Evolutionary conservation across 2,888 invertebrate species (phyloP), one percentile per base, ranked within the genome.

Genomic region (Thelaira solivaga): DNA sequence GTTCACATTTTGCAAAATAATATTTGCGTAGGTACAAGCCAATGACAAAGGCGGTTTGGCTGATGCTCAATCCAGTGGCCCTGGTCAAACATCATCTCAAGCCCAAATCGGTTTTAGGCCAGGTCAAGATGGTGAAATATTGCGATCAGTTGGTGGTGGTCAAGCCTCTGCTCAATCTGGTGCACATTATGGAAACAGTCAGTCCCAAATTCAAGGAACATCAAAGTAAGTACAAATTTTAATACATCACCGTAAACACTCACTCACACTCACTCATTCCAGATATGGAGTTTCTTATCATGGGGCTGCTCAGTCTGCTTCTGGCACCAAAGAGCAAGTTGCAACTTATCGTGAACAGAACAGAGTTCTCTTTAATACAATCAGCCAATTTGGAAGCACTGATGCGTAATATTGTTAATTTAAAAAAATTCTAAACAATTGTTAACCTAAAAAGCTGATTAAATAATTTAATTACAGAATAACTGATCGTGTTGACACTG

Each of bases 41-140:
- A 94, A 94, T 80, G 91, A 93, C 29, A 94, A 93, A 88, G 96
- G 96, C 16, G 96, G 96, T 4, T 91, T 95, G 90, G 95, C 96
- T 1, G 95, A 96, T 86, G 94, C 96, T 0, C 95, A 96, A 90
- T 94, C 96, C 0, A 93, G 93, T 83, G 96, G 95, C 0, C 94
- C 94, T 2, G 96, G 95, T 4, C 94, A 93, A 83, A 95, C 96
- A 1, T 95, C 95, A 0, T 96, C 95, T 31, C 96, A 96, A 90
- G 96, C 96, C 2, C 96, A 96, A 89, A 95, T 96, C 76, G 96
- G 95, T 1, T 96, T 96, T 85, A 92, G 93, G 61, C 96, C 96
- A 0, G 92, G 93, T 68, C 91, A 91, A 72, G 92, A 92, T 51
- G 83, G 88, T 24, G 81, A 77, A 34, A 82, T 80, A 4, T 81